phyloP scores from a whole-genome alignment of 1,140 invertebrate species.

The Drosophila paulistorum region DNA sequence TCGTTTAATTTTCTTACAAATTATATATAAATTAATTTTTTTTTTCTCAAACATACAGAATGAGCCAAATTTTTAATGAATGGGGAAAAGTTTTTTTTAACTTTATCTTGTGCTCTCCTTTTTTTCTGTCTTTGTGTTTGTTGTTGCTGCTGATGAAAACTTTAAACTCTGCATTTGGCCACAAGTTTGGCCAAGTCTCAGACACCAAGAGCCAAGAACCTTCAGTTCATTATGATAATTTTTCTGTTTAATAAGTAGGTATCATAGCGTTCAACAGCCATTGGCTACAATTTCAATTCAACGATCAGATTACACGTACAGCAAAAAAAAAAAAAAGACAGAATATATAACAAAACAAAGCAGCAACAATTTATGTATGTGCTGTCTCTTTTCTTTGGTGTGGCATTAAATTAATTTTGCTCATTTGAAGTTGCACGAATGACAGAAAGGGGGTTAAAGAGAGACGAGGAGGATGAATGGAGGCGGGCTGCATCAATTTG shows the following conservation, averaged over 20 bases:
- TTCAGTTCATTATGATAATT: constrained; percentile 33
- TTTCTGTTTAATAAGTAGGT: constrained; percentile 56
- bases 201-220: constrained; percentile 5
- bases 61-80: neutral
- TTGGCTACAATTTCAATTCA: constrained; percentile 74
- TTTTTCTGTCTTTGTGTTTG: neutral
- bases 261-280: constrained; percentile 74
- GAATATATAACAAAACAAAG: neutral
- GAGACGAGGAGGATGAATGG: constrained; percentile 18
- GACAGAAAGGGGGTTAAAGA: constrained; percentile 30
- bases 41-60: neutral
- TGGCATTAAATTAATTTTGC: constrained; percentile 79
- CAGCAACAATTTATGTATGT: neutral
- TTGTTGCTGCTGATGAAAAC: neutral
- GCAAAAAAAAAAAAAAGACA: constrained; percentile 39
- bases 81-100: neutral
- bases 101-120: neutral
- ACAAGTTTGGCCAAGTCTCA: constrained; percentile 4
- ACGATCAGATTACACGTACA: constrained; percentile 77
- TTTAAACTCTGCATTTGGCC: constrained; percentile 1
- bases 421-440: constrained; percentile 51
- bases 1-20: constrained; percentile 14
- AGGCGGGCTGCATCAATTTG: constrained; percentile 54
- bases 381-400: constrained; percentile 45
- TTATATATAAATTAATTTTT: neutral